phyloP scores from a whole-genome alignment of 35 echinoderm and acorn worm species.

The Lytechinus pictus region DNA sequence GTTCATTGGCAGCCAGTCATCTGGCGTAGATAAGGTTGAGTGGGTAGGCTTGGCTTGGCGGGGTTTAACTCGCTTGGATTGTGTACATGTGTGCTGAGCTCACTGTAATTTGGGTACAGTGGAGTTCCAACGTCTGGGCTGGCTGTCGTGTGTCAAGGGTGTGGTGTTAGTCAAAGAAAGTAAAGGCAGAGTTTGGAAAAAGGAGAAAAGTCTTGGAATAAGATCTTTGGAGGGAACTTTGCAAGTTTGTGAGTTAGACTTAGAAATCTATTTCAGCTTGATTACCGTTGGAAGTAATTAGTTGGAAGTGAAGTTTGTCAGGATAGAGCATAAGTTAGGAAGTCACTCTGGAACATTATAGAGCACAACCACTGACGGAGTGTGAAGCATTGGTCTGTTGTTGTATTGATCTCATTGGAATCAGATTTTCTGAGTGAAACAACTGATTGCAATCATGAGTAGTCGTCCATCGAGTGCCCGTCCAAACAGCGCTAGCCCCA shows the following conservation, averaged over 20 bases:
- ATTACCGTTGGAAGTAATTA: background rate
- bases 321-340: background rate
- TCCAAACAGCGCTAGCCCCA: constrained; percentile 40
- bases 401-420: background rate
- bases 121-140: background rate
- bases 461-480: constrained; percentile 55
- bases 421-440: constrained; percentile 14
- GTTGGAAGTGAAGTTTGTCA: background rate
- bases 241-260: background rate
- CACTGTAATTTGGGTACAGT: constrained; percentile 1
- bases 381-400: background rate
- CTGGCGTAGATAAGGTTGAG: constrained; percentile 44
- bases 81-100: constrained; percentile 26
- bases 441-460: constrained; percentile 49
- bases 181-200: background rate
- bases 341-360: background rate
- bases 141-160: background rate
- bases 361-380: background rate
- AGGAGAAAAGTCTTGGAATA: background rate
- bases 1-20: constrained; percentile 27
- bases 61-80: background rate
- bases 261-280: background rate
- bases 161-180: background rate
- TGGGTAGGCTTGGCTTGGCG: constrained; percentile 34
- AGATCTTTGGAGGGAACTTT: background rate